A percentile compares a stretch with the other conserved stretches of the same genome.
phyloP scores from a whole-genome alignment of 2,888 invertebrate genomes.

The Coenonympha glycerion region DNA sequence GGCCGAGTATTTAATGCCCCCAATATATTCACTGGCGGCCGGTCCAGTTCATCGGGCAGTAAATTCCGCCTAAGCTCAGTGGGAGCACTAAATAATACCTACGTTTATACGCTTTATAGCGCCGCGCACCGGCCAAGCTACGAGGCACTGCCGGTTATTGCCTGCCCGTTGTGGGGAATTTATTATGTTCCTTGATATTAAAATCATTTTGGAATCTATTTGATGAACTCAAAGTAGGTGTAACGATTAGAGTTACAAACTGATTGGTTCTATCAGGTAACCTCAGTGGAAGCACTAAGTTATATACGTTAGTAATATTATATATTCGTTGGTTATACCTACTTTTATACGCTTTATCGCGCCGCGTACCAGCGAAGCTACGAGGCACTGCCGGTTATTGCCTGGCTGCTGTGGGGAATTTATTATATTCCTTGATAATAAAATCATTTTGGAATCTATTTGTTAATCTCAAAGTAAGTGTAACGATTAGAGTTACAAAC shows the following conservation, averaged over 20 bases:
- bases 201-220: neutral
- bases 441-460: neutral
- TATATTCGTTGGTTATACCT: no score
- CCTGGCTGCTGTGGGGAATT: neutral
- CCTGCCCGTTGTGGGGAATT: neutral
- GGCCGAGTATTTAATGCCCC: constrained; percentile 6
- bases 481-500: no score
- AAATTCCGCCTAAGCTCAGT: constrained; percentile 26
- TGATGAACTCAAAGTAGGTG: neutral
- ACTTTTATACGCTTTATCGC: no score
- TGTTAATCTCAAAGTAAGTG: neutral
- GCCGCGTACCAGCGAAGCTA: no score
- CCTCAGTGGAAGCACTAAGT: no score
- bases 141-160: constrained; percentile 24
- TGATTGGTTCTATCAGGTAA: no score
- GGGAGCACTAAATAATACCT: constrained; percentile 28
- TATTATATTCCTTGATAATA: neutral
- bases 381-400: constrained; percentile 25
- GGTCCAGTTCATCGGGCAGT: constrained; percentile 22
- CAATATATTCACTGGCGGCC: constrained; percentile 18
- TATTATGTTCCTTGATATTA: neutral
- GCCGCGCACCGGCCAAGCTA: constrained; percentile 35
- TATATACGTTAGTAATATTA: no score
- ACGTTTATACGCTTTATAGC: constrained; percentile 35
- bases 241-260: no score